Conservation (phyloP, 2,888 invertebrate species). For the Latheticus oryzae region DNA sequence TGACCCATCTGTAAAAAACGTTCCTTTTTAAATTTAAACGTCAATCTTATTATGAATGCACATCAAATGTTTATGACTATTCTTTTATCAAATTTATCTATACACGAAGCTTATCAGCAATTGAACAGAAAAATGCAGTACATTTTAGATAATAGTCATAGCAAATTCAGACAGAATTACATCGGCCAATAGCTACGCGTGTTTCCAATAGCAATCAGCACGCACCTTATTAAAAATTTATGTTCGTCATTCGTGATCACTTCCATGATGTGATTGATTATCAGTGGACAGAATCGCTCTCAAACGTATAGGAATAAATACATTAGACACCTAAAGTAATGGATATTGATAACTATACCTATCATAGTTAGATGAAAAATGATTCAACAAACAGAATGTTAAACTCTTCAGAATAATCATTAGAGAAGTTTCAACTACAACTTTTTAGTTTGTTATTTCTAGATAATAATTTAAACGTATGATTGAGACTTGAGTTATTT, state of each 20-base stretch:
- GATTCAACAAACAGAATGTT: not conserved
- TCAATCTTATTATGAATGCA: no score
- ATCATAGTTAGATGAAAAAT: not conserved
- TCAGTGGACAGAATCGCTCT: conserved; percentile 40
- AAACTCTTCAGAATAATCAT: no score
- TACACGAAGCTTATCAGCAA: conserved; percentile 39
- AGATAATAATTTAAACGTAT: no score
- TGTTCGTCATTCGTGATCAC: conserved; percentile 52
- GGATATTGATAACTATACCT: conserved; percentile 6
- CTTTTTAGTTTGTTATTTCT: no score
- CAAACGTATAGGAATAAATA: conserved; percentile 18
- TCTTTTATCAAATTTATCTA: conserved; percentile 38
- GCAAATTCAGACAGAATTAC: conserved; percentile 40
- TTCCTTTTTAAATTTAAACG: no score
- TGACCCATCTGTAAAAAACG: conserved; percentile 85
- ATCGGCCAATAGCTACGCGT: conserved; percentile 48
- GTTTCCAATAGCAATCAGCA: conserved; percentile 50
- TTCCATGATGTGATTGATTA: conserved; percentile 54
- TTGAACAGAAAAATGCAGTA: conserved; percentile 39
- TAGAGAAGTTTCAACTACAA: no score
- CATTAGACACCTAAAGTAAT: conserved; percentile 27
- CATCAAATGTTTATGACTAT: conserved; percentile 11
- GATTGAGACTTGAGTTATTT: conserved; percentile 1
- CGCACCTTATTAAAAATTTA: conserved; percentile 50
- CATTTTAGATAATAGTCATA: conserved; percentile 33